Evolutionary conservation across 92 coral and sea anemone genomes (phyloP).

Genomic region (Palythoa grandis): DNA sequence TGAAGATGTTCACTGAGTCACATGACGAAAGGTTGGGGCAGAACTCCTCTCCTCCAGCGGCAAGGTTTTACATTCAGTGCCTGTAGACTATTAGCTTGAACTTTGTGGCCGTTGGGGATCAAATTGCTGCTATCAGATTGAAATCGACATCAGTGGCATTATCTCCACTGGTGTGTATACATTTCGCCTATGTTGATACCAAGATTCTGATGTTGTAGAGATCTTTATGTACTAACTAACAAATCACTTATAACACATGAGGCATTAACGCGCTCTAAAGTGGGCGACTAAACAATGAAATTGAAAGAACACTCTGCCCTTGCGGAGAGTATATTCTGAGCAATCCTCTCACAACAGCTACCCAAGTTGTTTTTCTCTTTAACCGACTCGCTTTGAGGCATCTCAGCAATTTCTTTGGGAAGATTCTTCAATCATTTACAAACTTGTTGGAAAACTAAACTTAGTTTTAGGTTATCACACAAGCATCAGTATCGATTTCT

Average conservation of each 20-base stretch:
- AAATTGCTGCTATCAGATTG: conserved; percentile 45
- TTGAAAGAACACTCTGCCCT: background rate
- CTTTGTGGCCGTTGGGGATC: conserved; percentile 41
- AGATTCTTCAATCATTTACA: conserved; percentile 1
- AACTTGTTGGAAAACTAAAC: conserved; percentile 35
- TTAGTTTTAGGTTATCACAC: conserved; percentile 34
- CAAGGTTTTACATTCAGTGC: background rate
- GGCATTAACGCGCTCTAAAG: conserved; percentile 40
- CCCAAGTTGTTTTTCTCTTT: background rate
- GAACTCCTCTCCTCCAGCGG: background rate
- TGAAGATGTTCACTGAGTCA: background rate
- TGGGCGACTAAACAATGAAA: conserved; percentile 34
- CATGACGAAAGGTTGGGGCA: background rate
- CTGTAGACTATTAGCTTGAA: conserved; percentile 5
- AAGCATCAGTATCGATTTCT: conserved; percentile 44
- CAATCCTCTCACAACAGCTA: background rate
- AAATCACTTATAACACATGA: conserved; percentile 47
- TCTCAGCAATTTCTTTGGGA: background rate
- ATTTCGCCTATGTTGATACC: conserved; percentile 50
- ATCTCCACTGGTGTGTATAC: conserved; percentile 48
- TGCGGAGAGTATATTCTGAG: background rate
- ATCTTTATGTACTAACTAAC: conserved; percentile 49
- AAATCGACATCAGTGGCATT: conserved; percentile 43
- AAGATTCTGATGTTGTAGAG: conserved; percentile 50
- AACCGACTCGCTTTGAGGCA: background rate